Percentiles rank a stretch among this genome's conserved stretches.
Evolutionary conservation across 2,113 vertebrate genomes (phyloP).

Genomic region (Sapajus apella): DNA sequence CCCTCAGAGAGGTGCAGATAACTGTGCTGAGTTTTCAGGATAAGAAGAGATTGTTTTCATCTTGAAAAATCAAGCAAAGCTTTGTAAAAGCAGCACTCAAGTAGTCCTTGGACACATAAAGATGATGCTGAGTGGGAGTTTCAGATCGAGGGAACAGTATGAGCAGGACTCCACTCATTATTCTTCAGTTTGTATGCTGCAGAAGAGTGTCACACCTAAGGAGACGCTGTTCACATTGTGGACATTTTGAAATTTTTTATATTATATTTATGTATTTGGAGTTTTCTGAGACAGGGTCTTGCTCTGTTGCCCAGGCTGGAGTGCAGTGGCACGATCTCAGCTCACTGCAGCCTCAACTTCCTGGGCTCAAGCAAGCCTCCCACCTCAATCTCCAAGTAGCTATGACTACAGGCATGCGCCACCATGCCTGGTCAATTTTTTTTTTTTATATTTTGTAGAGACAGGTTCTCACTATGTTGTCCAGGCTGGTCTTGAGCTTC

Average conservation of each 20-base stretch:
- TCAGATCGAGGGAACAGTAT: background rate
- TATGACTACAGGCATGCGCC: too few species aligned
- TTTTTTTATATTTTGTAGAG: too few species aligned
- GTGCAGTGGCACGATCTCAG: too few species aligned
- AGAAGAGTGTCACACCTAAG: background rate
- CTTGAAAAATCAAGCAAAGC: conserved; percentile 1
- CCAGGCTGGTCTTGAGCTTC: too few species aligned
- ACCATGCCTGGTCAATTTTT: too few species aligned
- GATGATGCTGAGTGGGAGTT: background rate
- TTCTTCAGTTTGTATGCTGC: background rate
- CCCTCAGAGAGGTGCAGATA: background rate
- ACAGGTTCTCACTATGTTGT: too few species aligned
- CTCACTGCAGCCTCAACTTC: background rate
- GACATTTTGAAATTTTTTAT: background rate
- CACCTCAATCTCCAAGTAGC: too few species aligned
- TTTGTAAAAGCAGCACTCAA: background rate
- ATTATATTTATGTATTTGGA: background rate
- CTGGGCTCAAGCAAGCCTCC: too few species aligned
- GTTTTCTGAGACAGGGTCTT: background rate
- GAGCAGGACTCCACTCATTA: background rate
- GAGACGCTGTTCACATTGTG: background rate
- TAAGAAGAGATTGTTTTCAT: conserved; percentile 38
- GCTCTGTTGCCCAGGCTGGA: too few species aligned
- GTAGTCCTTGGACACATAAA: background rate
- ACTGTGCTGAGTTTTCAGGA: background rate